Evolutionary conservation across 2,797 vertebrate species (phyloP).

Genomic region (Somateria mollissima): DNA sequence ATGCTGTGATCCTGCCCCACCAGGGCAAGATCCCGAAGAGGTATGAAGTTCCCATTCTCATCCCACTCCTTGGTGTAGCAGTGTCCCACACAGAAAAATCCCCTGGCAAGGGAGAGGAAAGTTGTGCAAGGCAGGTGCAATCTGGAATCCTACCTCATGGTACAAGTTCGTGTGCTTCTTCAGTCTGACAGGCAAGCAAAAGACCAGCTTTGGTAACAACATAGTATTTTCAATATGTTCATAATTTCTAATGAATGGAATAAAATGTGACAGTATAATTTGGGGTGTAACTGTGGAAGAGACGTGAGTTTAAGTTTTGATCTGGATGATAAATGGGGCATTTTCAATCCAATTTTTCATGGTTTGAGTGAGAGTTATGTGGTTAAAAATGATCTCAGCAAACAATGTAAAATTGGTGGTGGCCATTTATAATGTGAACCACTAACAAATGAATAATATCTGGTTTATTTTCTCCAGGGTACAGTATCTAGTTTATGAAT

Average conservation of each 20-base stretch:
- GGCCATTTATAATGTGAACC: conserved; percentile 56
- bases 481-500: conserved; percentile 73
- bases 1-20: accelerated
- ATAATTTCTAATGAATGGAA: conserved; percentile 15
- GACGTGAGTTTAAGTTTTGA: conserved; percentile 21
- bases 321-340: conserved; percentile 14
- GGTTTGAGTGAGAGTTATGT: conserved; percentile 18
- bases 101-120: background rate
- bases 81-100: background rate
- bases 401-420: conserved; percentile 45
- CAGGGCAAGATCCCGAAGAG: background rate
- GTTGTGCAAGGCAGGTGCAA: background rate
- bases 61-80: background rate
- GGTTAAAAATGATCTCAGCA: conserved; percentile 60
- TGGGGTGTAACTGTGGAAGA: conserved; percentile 17
- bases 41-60: accelerated
- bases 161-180: background rate
- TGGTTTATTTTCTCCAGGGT: conserved; percentile 68
- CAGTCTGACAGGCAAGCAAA: conserved; percentile 12
- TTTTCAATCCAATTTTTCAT: conserved; percentile 42
- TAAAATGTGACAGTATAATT: background rate
- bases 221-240: background rate
- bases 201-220: background rate
- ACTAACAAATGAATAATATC: conserved; percentile 69
- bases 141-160: background rate